Evolutionary conservation across 2,888 invertebrate genomes (phyloP), one percentile per base, ranked within the genome.

Genomic region (Coecobrya sp.): DNA sequence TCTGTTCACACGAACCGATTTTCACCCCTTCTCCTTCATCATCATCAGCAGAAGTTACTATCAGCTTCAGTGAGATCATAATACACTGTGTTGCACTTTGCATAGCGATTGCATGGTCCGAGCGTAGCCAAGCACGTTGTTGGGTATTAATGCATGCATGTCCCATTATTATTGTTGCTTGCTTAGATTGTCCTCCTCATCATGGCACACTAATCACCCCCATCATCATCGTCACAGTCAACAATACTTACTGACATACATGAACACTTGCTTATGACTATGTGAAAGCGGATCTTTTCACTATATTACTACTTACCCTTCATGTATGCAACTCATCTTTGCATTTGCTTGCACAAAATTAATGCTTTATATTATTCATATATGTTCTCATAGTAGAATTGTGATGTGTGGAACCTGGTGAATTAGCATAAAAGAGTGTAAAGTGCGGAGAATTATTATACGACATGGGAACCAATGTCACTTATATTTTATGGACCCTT

Each of bases 1-100:
- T 93, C 93, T 93, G 94, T 94, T 94, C 94, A 94, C 94, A 94
- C 94, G 93, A 93, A 93, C 94, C 93, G 93, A 93, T 93, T 93
- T 94, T 93, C 93, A 93, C 93, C 93, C 93, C 93, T 92, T 92
- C 90, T 86, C 68, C 76, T 68, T 49, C 89, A 79, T 70, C 86
- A 76, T 59, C 81, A 62, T 30, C 52, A 45, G 13, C 30, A 89
- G 42, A 25, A 62, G 73, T 7, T 55, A 45, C 19, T 62, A 52
- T 45, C 65, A 73, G 62, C 73, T 45, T 45, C 19, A 45, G 42
- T 73, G 70, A 70, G 70, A 70, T 30, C 70, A 70, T n/a, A 73
- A 36, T 19, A 22, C n/a, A 73, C 27, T 10, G 7, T 62, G 27
- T 8, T 22, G 76, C 76, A 76, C 76, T 76, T 76, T 76, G 16